phyloP scores from a whole-genome alignment of 2,888 invertebrate species.

The Cataglyphis rosenhaueri region DNA sequence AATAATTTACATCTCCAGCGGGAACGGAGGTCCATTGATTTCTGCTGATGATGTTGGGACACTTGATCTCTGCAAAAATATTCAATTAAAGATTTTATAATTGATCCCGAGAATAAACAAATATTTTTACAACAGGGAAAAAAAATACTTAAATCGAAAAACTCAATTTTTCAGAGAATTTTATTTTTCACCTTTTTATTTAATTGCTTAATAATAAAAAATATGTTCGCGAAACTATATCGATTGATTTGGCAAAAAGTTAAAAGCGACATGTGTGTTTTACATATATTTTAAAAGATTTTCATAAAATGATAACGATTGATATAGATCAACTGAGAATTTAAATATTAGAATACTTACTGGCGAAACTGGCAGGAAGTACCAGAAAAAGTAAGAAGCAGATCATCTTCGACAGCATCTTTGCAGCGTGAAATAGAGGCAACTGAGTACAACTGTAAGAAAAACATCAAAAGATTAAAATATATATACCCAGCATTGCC shows the following conservation, averaged over 20 bases:
- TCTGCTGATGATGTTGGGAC: constrained; percentile 87
- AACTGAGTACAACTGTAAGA: not conserved
- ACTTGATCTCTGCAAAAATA: constrained; percentile 71
- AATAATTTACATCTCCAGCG: constrained; percentile 86
- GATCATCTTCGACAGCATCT: not conserved
- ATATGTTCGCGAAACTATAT: not conserved
- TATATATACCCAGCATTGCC: not conserved
- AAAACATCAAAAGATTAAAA: not conserved
- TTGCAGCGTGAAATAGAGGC: not conserved
- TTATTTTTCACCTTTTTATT: not conserved
- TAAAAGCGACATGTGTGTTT: not conserved
- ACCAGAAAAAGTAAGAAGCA: constrained; percentile 3
- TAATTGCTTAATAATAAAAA: not conserved
- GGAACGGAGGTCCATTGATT: constrained; percentile 88
- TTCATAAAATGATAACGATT: not conserved
- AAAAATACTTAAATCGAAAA: not conserved
- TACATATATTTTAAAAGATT: not conserved
- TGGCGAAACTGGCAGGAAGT: constrained; percentile 1
- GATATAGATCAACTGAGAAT: not conserved
- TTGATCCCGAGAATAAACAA: not conserved
- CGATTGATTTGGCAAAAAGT: not conserved
- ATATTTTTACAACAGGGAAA: not conserved
- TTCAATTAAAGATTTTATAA: not conserved
- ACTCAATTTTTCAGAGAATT: not conserved
- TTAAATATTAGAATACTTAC: constrained; percentile 5